These are phyloP conservation scores for Trachelus iudaicus DNA, from an alignment of 2,888 invertebrate genomes.

Conservation along the genomic window DNA sequence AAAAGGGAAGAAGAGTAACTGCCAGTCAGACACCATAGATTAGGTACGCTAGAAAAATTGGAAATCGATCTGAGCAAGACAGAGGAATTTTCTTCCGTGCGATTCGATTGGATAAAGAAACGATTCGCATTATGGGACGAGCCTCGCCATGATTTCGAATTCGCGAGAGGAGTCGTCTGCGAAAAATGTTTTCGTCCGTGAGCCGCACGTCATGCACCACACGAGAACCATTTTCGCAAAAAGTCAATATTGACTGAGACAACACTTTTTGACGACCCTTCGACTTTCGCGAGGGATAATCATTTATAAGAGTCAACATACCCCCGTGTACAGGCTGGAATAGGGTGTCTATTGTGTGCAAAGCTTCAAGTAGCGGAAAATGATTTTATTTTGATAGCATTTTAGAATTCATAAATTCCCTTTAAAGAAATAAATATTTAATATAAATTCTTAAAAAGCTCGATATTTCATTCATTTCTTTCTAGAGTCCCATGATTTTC, in stretches of 20 bases:
- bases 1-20: not conserved
- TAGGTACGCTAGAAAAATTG: not conserved
- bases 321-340: not conserved
- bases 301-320: constrained; percentile 18
- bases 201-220: not conserved
- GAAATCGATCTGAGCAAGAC: not conserved
- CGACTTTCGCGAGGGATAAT: constrained; percentile 13
- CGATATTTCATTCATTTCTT: too few species aligned
- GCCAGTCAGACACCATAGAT: not conserved
- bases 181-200: not conserved
- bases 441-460: too few species aligned
- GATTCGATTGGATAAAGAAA: not conserved
- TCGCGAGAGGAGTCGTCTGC: not conserved
- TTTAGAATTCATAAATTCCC: not conserved
- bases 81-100: not conserved
- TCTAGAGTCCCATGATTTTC: too few species aligned
- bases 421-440: too few species aligned
- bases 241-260: constrained; percentile 16
- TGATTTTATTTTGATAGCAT: not conserved
- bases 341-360: not conserved
- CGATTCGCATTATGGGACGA: not conserved
- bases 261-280: constrained; percentile 11
- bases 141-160: not conserved
- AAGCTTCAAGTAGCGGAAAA: not conserved
- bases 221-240: constrained; percentile 11